Evolutionary conservation across 2,797 vertebrate genomes (phyloP).

Genomic region (Silurus aristotelis): DNA sequence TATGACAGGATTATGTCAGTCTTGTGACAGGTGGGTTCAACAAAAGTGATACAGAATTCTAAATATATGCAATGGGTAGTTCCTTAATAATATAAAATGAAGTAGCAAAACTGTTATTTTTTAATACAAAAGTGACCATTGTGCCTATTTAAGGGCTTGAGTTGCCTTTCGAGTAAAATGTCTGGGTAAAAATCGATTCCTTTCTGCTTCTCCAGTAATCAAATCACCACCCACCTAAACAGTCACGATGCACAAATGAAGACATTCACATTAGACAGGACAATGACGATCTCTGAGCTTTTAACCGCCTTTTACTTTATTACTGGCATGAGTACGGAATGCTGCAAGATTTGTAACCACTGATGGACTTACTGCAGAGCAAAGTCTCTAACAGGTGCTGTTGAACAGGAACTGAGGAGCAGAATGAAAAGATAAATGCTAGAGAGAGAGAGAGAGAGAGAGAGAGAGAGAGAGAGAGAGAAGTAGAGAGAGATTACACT

Average conservation of each 20-base stretch:
- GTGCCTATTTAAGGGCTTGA: slow-evolving; percentile 14
- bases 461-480: neutral
- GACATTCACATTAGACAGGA: slow-evolving; percentile 44
- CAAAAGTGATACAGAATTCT: neutral
- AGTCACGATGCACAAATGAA: slow-evolving; percentile 35
- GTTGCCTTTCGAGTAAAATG: neutral
- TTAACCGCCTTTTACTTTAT: slow-evolving; percentile 28
- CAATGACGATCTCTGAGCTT: slow-evolving; percentile 27
- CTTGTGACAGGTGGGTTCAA: neutral
- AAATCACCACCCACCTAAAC: slow-evolving; percentile 20
- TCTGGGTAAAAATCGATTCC: slow-evolving; percentile 2
- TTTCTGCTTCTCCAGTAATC: slow-evolving; percentile 7
- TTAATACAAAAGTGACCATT: neutral
- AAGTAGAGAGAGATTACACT: neutral
- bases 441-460: neutral
- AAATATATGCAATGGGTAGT: neutral
- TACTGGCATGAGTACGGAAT: neutral
- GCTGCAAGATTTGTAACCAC: slow-evolving; percentile 28
- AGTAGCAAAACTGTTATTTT: neutral
- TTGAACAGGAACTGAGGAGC: neutral
- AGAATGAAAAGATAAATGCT: slow-evolving; percentile 5
- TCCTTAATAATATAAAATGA: neutral
- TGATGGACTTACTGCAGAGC: slow-evolving; percentile 13
- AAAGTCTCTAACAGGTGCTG: neutral
- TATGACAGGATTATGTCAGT: neutral